Conservation (phyloP, 2,113 vertebrate genomes). For the Anser brachyrhynchus region DNA sequence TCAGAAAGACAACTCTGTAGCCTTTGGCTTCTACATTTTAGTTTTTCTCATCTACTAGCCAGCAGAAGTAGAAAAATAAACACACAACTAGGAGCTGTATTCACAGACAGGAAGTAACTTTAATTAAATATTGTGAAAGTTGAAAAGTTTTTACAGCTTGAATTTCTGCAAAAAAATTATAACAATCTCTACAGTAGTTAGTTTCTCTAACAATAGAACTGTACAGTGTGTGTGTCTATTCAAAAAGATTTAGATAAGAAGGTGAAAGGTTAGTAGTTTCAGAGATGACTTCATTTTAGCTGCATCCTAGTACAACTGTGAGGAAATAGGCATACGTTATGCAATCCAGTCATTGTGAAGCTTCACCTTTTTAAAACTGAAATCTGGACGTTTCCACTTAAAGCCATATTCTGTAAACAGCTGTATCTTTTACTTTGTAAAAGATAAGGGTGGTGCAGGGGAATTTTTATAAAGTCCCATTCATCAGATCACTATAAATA, state of each 20-base stretch:
- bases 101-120: conserved; percentile 99
- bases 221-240: conserved; percentile 98
- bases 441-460: conserved; percentile 38
- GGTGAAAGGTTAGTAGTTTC: conserved; percentile 89
- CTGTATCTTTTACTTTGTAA: conserved; percentile 71
- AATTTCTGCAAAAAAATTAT: conserved; percentile 97
- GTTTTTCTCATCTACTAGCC: neutral
- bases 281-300: conserved; percentile 81
- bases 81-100: conserved; percentile 74
- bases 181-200: conserved; percentile 99
- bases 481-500: conserved; percentile 67
- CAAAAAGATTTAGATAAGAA: conserved; percentile 86
- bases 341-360: conserved; percentile 79
- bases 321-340: conserved; percentile 73
- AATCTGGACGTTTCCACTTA: conserved; percentile 77
- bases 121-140: conserved; percentile 99
- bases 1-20: neutral
- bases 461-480: conserved; percentile 59
- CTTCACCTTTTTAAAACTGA: conserved; percentile 73
- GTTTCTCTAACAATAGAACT: conserved; percentile 93
- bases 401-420: conserved; percentile 85
- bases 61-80: conserved; percentile 74
- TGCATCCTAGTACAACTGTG: conserved; percentile 77
- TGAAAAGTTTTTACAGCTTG: conserved; percentile 99
- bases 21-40: neutral